These are phyloP conservation scores for Phalanger gymnotis DNA, from an alignment of 2,797 vertebrate species.

Conservation along the genomic window DNA sequence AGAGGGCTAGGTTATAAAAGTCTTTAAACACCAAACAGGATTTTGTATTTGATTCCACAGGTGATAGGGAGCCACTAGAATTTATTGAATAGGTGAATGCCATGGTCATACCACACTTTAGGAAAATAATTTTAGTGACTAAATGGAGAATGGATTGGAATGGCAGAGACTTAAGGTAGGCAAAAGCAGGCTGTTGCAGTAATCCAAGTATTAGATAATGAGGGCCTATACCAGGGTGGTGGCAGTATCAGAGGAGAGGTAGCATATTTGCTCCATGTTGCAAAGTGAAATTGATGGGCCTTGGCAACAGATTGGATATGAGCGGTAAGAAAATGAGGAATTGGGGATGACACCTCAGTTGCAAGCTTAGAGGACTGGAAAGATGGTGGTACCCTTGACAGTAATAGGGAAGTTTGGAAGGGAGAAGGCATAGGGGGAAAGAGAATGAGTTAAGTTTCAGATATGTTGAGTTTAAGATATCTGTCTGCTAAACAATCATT, in stretches of 20 bases:
- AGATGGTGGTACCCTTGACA: not conserved
- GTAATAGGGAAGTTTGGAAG: not conserved
- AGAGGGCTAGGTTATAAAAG: not conserved
- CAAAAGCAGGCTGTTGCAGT: not conserved
- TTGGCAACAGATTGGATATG: not conserved
- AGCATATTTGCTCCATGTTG: not conserved
- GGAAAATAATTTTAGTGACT: not conserved
- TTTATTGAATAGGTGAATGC: not conserved
- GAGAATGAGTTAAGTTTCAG: not conserved
- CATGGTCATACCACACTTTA: not conserved
- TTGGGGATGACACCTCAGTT: not conserved
- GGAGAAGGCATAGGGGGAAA: not conserved
- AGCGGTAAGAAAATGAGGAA: not conserved
- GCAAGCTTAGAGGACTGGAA: not conserved
- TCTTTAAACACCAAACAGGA: not conserved
- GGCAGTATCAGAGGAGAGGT: not conserved
- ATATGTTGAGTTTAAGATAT: not conserved
- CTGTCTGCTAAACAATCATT: not conserved
- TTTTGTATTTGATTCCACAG: not conserved
- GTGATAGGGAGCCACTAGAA: not conserved
- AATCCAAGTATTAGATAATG: not conserved
- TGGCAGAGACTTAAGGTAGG: not conserved
- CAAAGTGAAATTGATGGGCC: not conserved
- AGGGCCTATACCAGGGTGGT: not conserved
- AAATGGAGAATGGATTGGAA: not conserved